Base-by-base conservation (phyloP, 2,113 vertebrate genomes). In the Lasiurus borealis region DNA sequence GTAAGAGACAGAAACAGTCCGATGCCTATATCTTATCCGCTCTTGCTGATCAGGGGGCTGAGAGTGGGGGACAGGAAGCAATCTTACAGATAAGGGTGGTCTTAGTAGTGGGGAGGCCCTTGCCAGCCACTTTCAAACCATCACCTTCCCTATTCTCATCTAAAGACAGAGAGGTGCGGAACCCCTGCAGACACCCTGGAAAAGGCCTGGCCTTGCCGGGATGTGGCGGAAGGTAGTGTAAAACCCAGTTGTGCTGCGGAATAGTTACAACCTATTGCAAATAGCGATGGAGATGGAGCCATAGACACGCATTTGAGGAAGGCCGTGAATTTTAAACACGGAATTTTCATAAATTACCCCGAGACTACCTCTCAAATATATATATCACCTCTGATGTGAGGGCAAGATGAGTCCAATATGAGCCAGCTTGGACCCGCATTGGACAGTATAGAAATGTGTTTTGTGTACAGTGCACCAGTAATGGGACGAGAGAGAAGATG, bases 311-410 rank as follows among this genome's bases (percentile, higher is more conserved):
- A 44, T 68, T 80, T 95, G 69, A 69, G 78, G 21, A 90, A 84
- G 76, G 64, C 14, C 78, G 7, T 94, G 66, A 84, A 90, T 80
- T 90, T 90, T 76, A 80, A 90, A 46, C 80, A 81, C 71, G 81
- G 46, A 84, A 76, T 48, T 78, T 93, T 66, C 59, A 40, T 19
- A 90, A 48, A 34, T 81, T 85, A 57, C 13, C 29, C 18, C 11
- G 62, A 90, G 75, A 95, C 44, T 85, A 77, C 3, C 82, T 85
- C 85, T 73, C 27, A 83, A 95, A 75, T 88, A 46, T 77, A n/a
- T 73, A 15, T 27, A 21, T 34, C n/a, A 81, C 25, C n/a, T 88
- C 23, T 95, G 78, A 75, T 44, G 81, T 36, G 23, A 40, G 9
- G 75, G 29, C 16, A 34, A 25, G 34, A 18, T 7, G 29, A 77